These are phyloP conservation scores for Lucilia cuprina DNA, from an alignment of 1,140 invertebrate genomes.

Conservation along the genomic window DNA sequence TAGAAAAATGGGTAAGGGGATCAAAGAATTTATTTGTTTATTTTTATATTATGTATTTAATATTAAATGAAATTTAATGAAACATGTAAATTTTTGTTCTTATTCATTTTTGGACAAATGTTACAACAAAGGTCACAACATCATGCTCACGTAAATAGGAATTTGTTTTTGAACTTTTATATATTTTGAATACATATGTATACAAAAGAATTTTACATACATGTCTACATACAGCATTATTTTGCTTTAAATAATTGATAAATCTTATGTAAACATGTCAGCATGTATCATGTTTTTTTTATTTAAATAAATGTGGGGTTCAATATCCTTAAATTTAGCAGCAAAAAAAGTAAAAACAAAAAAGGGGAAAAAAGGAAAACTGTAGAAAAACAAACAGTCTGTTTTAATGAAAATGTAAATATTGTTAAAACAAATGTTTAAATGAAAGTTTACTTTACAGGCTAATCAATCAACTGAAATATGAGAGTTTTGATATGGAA, in stretches of 20 bases:
- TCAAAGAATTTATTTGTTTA: no score
- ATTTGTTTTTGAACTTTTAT: background rate
- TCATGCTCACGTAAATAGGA: no score
- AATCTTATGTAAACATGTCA: conserved; percentile 19
- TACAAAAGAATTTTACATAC: background rate
- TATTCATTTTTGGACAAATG: background rate
- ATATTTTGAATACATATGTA: background rate
- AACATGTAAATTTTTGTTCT: background rate
- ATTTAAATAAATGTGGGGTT: background rate
- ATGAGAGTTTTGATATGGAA: no score
- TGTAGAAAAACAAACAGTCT: background rate
- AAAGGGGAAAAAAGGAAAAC: background rate
- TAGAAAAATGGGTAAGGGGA: no score
- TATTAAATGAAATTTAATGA: background rate
- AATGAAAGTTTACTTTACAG: no score
- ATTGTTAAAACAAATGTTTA: background rate
- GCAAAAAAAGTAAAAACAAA: background rate
- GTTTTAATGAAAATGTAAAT: background rate
- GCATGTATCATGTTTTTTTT: conserved; percentile 5
- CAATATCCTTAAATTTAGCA: background rate
- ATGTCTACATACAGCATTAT: background rate
- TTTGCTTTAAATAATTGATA: conserved; percentile 9
- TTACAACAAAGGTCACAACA: no score
- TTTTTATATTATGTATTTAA: background rate
- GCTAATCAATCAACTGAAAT: no score